Base-by-base conservation (phyloP, 1,140 invertebrate genomes). In the Palaemon carinicauda region DNA sequence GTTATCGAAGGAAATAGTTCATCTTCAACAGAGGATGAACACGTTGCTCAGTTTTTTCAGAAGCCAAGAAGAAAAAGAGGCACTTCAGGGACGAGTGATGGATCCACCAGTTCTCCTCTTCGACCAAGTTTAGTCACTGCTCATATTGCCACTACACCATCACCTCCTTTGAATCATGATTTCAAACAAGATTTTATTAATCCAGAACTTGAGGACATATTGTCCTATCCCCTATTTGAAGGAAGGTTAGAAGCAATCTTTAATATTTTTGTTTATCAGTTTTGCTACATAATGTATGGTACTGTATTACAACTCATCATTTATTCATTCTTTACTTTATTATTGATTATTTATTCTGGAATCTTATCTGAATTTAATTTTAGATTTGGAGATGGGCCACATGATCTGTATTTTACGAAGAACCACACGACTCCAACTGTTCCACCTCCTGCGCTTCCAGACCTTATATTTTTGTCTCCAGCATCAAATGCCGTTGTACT, bases 401-500 rank as follows among this genome's bases (percentile, higher is more conserved):
- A 41, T 41, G 41, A 41, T 41, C 41, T 41, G 41, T 41, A 41
- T 41, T 41, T 41, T 41, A 41, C 41, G 12, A 41, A 12, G 41
- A 41, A 41, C 41, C 41, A 41, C 41, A 41, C 41, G 12, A n/a
- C n/a, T n/a, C 41, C 41, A 12, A 41, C 41, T 12, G 41, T 41
- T 12, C 41, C 31, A 33, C 15, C 14, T 33, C 82, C 82, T 12
- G 71, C 81, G 1, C n/a, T 81, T 17, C 82, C 80, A 4, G 82
- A 85, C 3, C 24, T 88, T 17, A n/a, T 71, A 27, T 60, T 89
- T 29, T 53, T 89, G 65, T 56, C 83, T 4, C 73, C 85, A 12
- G 51, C 88, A 10, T 81, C 81, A 7, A 82, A 79, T n/a, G 85
- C 73, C 15, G 79, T 89, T 31, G 82, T 89, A 15, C 52, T 89